phyloP scores from a whole-genome alignment of 2,113 vertebrate species.

The Ginglymostoma cirratum region DNA sequence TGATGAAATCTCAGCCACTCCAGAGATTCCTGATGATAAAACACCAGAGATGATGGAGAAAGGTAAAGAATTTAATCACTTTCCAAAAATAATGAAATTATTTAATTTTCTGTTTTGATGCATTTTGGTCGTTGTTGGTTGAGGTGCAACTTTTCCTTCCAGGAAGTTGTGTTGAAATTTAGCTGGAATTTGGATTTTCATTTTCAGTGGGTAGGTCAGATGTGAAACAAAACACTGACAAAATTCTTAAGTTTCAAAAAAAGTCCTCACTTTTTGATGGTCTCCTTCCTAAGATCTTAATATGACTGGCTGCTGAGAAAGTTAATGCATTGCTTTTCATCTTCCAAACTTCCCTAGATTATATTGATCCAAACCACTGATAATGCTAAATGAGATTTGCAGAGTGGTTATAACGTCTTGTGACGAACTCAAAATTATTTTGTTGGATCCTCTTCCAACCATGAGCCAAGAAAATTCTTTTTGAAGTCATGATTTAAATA shows the following conservation, averaged over 20 bases:
- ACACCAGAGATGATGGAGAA: conserved; percentile 61
- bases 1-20: conserved; percentile 65
- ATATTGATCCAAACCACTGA: neutral
- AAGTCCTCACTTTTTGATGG: neutral
- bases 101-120: neutral
- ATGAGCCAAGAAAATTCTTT: neutral
- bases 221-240: neutral
- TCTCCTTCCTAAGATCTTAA: too few species aligned
- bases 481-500: neutral
- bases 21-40: conserved; percentile 64
- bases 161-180: neutral
- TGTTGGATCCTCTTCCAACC: neutral
- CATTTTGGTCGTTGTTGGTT: neutral
- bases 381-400: neutral
- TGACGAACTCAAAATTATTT: neutral
- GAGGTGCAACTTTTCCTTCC: neutral
- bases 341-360: too few species aligned
- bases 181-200: conserved; percentile 12
- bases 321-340: too few species aligned
- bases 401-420: neutral
- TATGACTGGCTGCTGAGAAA: too few species aligned
- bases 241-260: neutral
- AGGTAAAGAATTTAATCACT: conserved; percentile 58
- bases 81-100: neutral
- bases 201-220: neutral